Base-by-base conservation (phyloP, 2,888 invertebrate species). In the Anthophora plumipes region DNA sequence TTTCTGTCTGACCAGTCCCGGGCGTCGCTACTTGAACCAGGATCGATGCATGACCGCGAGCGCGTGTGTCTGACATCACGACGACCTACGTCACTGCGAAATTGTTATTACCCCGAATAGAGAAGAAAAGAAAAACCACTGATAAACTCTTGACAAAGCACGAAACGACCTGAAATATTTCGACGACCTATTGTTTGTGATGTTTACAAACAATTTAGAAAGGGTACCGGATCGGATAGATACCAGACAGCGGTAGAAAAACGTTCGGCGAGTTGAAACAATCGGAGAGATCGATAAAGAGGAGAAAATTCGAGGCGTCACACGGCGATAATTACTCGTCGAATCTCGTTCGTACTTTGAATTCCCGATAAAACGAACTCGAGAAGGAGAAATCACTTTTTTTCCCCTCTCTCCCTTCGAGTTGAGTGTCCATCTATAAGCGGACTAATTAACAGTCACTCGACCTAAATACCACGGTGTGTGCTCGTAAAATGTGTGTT, bases 11-110 rank as follows among this genome's bases (percentile, higher is more conserved):
- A 86, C 68, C 63, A 82, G 20, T 41, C 43, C 11, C 41, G 8
- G 68, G 17, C 61, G 41, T 69, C 70, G 60, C 82, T 75, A 82
- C 86, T 84, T 52, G n/a, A 71, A 76, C 59, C 72, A 52, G 31
- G 72, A 61, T 74, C 64, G 48, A 75, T 63, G 68, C 59, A 68
- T 74, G 72, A 72, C 69, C 55, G 64, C 66, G 57, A 69, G 12
- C 61, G 57, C 73, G 39, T 12, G 17, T 54, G 87, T 61, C 87
- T 52, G 87, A 84, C 80, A 59, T 61, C 31, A 57, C 61, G 70
- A 57, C 71, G 86, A 85, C 79, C 83, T 77, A 81, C 59, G 55
- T 66, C 81, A 86, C 87, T 86, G 54, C 25, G 17, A 55, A 80
- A 43, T 69, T 20, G 11, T 14, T 48, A 48, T 57, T 50, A 20